A percentile compares a stretch with the other conserved stretches of the same genome.
Conservation (phyloP, 2,797 vertebrate species). For the Cossypha heuglini region DNA sequence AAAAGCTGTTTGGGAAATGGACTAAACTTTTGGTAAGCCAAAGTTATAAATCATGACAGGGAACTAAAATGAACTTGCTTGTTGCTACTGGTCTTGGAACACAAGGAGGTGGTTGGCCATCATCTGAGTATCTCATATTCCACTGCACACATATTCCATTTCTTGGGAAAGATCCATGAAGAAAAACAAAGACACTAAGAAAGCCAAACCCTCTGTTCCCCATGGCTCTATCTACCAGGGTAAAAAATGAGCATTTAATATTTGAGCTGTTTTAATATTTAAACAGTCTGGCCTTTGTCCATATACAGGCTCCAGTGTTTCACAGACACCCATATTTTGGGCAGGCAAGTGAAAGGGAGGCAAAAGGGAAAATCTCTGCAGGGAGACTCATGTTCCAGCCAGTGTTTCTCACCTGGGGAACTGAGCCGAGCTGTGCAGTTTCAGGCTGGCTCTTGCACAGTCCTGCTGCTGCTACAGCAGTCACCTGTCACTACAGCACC, state of each 20-base stretch:
- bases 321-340: neutral
- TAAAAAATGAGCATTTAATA: neutral
- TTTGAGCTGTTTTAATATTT: neutral
- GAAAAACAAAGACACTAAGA: neutral
- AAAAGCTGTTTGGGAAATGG: neutral
- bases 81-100: neutral
- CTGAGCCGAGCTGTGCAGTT: neutral
- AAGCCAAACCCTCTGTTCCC: neutral
- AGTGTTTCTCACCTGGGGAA: neutral
- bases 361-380: neutral
- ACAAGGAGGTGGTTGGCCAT: neutral
- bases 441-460: neutral
- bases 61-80: neutral
- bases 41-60: neutral
- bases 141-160: neutral
- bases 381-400: fast-evolving
- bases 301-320: neutral
- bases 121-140: neutral
- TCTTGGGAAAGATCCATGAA: neutral
- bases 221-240: neutral
- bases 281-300: neutral
- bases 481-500: neutral
- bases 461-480: neutral
- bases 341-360: neutral
- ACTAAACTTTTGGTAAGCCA: neutral